Evolutionary conservation across 1,140 invertebrate species (phyloP), one percentile per base, ranked within the genome.

Genomic region (Drosophila tropicalis): DNA sequence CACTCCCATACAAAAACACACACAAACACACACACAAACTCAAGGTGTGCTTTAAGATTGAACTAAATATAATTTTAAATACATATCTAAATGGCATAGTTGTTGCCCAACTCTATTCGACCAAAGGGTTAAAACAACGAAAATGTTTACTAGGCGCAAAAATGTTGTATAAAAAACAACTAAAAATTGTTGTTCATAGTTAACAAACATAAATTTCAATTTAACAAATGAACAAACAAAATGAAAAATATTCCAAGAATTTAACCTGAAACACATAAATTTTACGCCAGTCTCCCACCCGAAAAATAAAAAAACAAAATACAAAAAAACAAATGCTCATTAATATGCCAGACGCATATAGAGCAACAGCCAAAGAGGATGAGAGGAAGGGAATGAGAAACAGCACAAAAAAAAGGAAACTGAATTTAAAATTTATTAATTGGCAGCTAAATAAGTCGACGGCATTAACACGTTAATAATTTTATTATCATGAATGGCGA

Each of bases 401-500:
- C 29, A 29, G 29, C 29, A 29, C 29, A n/a, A 29, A 13, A 6
- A 58, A 41, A 36, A 62, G 29, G 67, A 51, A 70, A 68, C 54
- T 67, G 63, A 74, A 87, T 80, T 83, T 75, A 81, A 86, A 89
- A 89, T 89, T 84, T 89, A 89, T 89, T 89, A 89, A 89, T 89
- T 89, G 84, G 69, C 84, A 89, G 84, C 85, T 81, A 89, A 89
- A 89, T 84, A 83, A 89, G 84, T 76, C 67, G 71, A 55, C 44
- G 32, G 84, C 70, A 89, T 89, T 89, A 84, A 89, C 84, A 89
- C 79, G 84, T 84, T 89, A 63, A 89, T 89, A 89, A 89, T 89
- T 89, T 89, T 84, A 89, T 89, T 79, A 79, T 68, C 80, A 68
- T 75, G 67, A 65, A 62, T 22, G 40, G 60, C 19, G 34, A 12